These are phyloP conservation scores for Protomyctophum bolini DNA, from an alignment of 2,113 vertebrate species.

Conservation along the genomic window DNA sequence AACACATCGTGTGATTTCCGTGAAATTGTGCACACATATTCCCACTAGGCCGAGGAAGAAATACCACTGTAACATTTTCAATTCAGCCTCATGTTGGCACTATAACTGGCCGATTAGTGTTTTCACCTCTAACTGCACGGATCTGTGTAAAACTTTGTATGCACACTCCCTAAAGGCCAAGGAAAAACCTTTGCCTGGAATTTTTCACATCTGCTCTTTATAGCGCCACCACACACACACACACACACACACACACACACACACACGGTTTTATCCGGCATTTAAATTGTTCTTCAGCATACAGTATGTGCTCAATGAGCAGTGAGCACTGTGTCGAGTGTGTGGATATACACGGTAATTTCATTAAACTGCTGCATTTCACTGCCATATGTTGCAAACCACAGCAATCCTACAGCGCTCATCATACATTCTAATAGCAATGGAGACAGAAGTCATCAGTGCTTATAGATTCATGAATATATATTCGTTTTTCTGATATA, in stretches of 20 bases:
- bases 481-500: constrained; percentile 62
- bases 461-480: constrained; percentile 70
- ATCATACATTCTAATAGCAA: constrained; percentile 57
- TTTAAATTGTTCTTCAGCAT: constrained; percentile 58
- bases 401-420: constrained; percentile 40
- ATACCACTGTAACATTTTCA: too few species aligned
- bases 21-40: too few species aligned
- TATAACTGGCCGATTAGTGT: too few species aligned
- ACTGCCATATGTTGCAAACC: constrained; percentile 60
- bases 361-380: constrained; percentile 67
- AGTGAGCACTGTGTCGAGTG: constrained; percentile 18
- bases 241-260: constrained; percentile 38
- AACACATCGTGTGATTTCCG: too few species aligned
- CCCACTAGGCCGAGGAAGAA: too few species aligned
- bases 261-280: constrained; percentile 60
- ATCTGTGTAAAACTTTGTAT: too few species aligned
- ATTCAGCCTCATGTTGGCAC: background rate
- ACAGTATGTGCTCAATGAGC: constrained; percentile 39
- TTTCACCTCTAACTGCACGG: too few species aligned
- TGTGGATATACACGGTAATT: constrained; percentile 37
- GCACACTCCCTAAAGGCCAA: too few species aligned
- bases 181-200: too few species aligned
- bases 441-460: constrained; percentile 58
- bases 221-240: too few species aligned
- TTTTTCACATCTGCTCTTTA: too few species aligned